Evolutionary conservation across 2,797 vertebrate genomes (phyloP), one percentile per base, ranked within the genome.

Genomic region (Phoeniculus purpureus): DNA sequence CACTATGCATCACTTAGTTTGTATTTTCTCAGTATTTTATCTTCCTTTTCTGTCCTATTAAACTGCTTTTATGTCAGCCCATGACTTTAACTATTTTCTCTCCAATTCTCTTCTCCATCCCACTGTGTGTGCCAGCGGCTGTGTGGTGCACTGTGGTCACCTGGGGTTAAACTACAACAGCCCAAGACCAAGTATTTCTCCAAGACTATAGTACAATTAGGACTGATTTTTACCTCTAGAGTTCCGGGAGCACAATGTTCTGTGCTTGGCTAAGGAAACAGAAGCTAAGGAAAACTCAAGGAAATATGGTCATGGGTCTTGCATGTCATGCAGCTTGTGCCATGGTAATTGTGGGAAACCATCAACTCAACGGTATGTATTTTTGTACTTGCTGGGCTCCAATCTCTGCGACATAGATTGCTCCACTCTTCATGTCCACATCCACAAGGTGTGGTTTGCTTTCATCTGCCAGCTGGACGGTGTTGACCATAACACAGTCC

Each of bases 301-400:
- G 13, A 86, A 94, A 86, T 6, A 15, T 10, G 10, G 48, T 51
- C 48, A 21, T 1, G 71, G 14, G 51, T 91, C 50, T 83, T 60
- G 2, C 2, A 27, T 0, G 11, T 56, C 76, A 65, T 14, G 55
- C 8, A 43, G 15, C 43, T 92, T 78, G 74, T 34, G 64, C 50
- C 52, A 61, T 0, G 0, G 55, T 5, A 94, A 61, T 9, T 54
- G 64, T 55, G 15, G 31, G 40, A 88, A 70, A 25, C 19, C n/a
- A 55, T 91, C 89, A 89, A 31, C 91, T 88, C 91, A 94, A 94
- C 8, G 98, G 98, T 10, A 98, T 79, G 3, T 98, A 99, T 96
- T 98, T 99, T 94, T 99, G 99, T n/a, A 98, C 98, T 97, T 99
- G 99, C 85, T 97, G 97, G 6, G 98, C 98, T 78, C 98, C 98